Evolutionary conservation across 1,140 invertebrate genomes (phyloP), one percentile per base, ranked within the genome.

Genomic region (Nebria ingens): DNA sequence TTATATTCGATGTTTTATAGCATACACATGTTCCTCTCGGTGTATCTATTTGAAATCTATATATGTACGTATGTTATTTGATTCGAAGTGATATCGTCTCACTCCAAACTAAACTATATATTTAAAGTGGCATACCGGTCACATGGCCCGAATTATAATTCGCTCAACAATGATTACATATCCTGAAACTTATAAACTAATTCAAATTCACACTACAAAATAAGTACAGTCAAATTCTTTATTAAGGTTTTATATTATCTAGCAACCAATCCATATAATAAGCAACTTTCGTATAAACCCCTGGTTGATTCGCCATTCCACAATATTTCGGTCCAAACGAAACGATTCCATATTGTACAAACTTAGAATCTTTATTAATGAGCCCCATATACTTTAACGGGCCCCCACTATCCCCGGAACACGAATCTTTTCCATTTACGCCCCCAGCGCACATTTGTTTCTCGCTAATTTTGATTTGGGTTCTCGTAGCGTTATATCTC

Each of bases 181-280:
- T n/a, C n/a, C n/a, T n/a, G n/a, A n/a, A n/a, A n/a, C n/a, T n/a
- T n/a, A n/a, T n/a, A n/a, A n/a, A n/a, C n/a, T n/a, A n/a, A n/a
- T n/a, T n/a, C n/a, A n/a, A n/a, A n/a, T n/a, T n/a, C n/a, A n/a
- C n/a, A n/a, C n/a, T n/a, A n/a, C n/a, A n/a, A n/a, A n/a, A n/a
- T n/a, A n/a, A n/a, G n/a, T n/a, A n/a, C n/a, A 34, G 25, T 34
- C n/a, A 34, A n/a, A 9, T 34, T 34, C 25, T n/a, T 9, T 34
- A 9, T 34, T 15, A 64, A 55, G 56, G 53, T 51, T 62, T 59
- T 0, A 88, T 67, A 2, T 71, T 81, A 17, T 75, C 61, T 53
- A 77, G 63, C 54, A 86, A 81, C 84, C 84, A 87, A 29, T 82
- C 73, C 65, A 85, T 70, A 55, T 82, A 85, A 54, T 76, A 71